phyloP scores from a whole-genome alignment of 1,140 invertebrate species.

The Psix sp. region DNA sequence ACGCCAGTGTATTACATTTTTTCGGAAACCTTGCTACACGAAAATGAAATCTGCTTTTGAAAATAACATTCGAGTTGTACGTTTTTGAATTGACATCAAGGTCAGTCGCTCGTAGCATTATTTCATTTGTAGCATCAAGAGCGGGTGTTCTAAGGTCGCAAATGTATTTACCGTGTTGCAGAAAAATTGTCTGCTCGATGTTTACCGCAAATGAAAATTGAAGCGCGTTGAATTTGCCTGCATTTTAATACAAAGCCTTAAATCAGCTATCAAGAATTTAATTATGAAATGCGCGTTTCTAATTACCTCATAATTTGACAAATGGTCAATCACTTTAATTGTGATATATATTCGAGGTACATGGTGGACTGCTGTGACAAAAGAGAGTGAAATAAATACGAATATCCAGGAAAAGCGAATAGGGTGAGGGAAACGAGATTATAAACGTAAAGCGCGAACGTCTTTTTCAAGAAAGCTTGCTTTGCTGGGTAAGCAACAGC shows the following conservation, averaged over 20 bases:
- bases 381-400: too few relatives aligned
- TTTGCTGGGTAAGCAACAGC: conserved; percentile 40
- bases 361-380: too few relatives aligned
- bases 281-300: too few relatives aligned
- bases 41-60: neutral
- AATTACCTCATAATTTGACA: too few relatives aligned
- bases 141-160: conserved; percentile 41
- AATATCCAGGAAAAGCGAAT: too few relatives aligned
- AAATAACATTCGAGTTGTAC: too few relatives aligned
- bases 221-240: neutral
- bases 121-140: conserved; percentile 43
- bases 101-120: conserved; percentile 51
- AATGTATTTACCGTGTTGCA: conserved; percentile 53
- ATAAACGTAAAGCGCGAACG: conserved; percentile 9
- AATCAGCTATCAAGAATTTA: too few relatives aligned
- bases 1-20: neutral
- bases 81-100: conserved; percentile 42
- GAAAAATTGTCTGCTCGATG: too few relatives aligned
- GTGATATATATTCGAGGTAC: too few relatives aligned
- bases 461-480: conserved; percentile 19
- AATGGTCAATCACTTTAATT: too few relatives aligned
- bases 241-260: too few relatives aligned
- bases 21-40: neutral
- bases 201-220: conserved; percentile 3
- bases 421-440: conserved; percentile 7